Percentiles rank a stretch among this genome's conserved stretches.
Evolutionary conservation across 2,797 vertebrate genomes (phyloP).

Genomic region (Cossypha niveicapilla): DNA sequence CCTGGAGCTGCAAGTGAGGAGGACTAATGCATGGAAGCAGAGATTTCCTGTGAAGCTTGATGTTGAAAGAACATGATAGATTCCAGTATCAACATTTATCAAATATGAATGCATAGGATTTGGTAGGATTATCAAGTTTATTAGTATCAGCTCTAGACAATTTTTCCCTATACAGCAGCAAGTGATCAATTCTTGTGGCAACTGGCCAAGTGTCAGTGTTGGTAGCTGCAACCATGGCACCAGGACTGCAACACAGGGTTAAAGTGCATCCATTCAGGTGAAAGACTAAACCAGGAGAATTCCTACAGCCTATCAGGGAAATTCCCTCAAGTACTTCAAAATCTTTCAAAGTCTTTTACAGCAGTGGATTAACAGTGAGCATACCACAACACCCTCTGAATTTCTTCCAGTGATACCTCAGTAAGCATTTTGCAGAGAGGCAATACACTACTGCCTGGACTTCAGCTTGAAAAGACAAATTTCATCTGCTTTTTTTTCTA

Average conservation of each 20-base stretch:
- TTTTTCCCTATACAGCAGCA: not conserved
- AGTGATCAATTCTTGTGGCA: slow-evolving; percentile 2
- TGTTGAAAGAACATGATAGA: slow-evolving; percentile 35
- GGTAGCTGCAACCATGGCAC: not conserved
- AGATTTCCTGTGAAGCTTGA: not conserved
- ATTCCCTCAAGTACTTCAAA: not conserved
- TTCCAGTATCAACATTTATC: slow-evolving; percentile 5
- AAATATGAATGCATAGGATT: not conserved
- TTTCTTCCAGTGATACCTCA: not conserved
- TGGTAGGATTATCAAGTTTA: not conserved
- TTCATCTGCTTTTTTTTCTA: not conserved
- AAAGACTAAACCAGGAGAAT: slow-evolving; percentile 12
- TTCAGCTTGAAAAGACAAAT: not conserved
- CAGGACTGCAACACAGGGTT: slow-evolving; percentile 22
- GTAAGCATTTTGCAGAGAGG: not conserved
- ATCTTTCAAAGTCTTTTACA: not conserved
- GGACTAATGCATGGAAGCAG: not conserved
- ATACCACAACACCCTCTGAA: not conserved
- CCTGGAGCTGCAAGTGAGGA: not conserved
- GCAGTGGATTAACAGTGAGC: not conserved
- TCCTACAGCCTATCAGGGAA: not conserved
- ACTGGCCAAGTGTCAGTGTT: slow-evolving; percentile 7
- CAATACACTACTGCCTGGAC: not conserved
- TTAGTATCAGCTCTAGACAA: slow-evolving; percentile 18
- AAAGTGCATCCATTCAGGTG: slow-evolving; percentile 28